These are phyloP conservation scores for Aricia artaxerxes DNA, from an alignment of 2,888 invertebrate genomes.

Conservation along the genomic window DNA sequence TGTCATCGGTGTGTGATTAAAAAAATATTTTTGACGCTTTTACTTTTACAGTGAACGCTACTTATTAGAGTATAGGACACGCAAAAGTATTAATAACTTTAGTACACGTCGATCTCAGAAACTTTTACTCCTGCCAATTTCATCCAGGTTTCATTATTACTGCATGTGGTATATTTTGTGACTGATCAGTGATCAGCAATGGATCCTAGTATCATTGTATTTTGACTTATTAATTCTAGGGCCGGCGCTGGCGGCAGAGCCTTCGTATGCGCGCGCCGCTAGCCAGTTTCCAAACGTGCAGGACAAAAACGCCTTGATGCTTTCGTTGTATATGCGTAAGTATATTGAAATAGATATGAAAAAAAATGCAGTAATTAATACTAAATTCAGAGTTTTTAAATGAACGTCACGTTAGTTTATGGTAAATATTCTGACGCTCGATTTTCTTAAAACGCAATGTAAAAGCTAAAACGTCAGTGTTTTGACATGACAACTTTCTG, in stretches of 20 bases:
- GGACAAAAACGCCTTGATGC: constrained; percentile 76
- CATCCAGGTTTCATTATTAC: no score
- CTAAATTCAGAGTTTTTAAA: not conserved
- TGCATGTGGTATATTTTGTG: no score
- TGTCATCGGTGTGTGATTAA: constrained; percentile 80
- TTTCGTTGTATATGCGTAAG: constrained; percentile 92
- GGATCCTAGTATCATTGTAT: not conserved
- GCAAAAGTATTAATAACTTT: no score
- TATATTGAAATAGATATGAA: constrained; percentile 38
- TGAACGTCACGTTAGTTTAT: not conserved
- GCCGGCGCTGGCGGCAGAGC: constrained; percentile 60
- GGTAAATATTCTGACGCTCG: not conserved
- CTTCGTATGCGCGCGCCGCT: constrained; percentile 61
- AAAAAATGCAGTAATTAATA: not conserved
- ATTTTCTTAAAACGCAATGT: not conserved
- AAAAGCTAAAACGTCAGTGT: no score
- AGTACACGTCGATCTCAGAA: no score
- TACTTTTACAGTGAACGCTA: no score
- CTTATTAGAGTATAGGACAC: no score
- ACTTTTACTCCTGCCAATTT: no score
- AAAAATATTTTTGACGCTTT: no score
- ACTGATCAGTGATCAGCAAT: not conserved
- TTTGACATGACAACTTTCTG: not conserved
- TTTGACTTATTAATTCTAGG: constrained; percentile 47
- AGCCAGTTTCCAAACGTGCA: constrained; percentile 50